phyloP scores from a whole-genome alignment of 2,113 vertebrate genomes.

The Phylloscopus trochilus region DNA sequence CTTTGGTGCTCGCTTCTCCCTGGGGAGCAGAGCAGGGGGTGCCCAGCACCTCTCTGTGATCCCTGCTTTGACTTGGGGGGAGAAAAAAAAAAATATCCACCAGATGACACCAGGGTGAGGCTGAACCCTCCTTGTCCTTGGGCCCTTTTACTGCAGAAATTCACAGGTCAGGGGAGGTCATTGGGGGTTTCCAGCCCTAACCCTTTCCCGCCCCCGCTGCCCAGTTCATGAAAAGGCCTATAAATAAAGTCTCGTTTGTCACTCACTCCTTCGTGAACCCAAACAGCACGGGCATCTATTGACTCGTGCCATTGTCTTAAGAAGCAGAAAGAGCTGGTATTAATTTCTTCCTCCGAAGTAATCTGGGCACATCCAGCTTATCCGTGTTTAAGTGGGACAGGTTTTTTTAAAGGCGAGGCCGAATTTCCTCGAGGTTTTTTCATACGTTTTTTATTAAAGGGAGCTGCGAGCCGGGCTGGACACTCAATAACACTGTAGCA shows the following conservation, averaged over 20 bases:
- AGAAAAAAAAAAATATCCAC: not conserved
- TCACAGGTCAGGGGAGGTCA: conserved; percentile 22
- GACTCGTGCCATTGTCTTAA: conserved; percentile 43
- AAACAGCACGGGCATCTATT: not conserved
- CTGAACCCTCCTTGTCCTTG: not conserved
- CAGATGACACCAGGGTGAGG: not conserved
- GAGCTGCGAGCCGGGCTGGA: conserved; percentile 9
- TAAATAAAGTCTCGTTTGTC: conserved; percentile 65
- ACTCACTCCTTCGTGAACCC: conserved; percentile 7
- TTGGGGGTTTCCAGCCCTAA: conserved; percentile 26
- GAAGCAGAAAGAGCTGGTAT: not conserved
- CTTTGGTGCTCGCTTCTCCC: not conserved
- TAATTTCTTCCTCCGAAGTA: conserved; percentile 19
- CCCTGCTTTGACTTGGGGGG: not conserved
- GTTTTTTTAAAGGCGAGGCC: not conserved
- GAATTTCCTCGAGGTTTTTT: conserved; percentile 10
- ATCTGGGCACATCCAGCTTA: not conserved
- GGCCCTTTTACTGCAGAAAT: not conserved
- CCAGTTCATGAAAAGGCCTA: conserved; percentile 19
- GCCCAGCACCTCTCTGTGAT: not conserved
- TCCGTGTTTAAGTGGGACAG: not conserved
- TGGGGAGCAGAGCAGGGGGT: not conserved
- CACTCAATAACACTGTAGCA: not conserved
- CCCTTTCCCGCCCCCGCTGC: not conserved
- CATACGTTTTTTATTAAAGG: conserved; percentile 17